These are phyloP conservation scores for Tragopan temminckii DNA, from an alignment of 2,797 vertebrate genomes.

Conservation along the genomic window DNA sequence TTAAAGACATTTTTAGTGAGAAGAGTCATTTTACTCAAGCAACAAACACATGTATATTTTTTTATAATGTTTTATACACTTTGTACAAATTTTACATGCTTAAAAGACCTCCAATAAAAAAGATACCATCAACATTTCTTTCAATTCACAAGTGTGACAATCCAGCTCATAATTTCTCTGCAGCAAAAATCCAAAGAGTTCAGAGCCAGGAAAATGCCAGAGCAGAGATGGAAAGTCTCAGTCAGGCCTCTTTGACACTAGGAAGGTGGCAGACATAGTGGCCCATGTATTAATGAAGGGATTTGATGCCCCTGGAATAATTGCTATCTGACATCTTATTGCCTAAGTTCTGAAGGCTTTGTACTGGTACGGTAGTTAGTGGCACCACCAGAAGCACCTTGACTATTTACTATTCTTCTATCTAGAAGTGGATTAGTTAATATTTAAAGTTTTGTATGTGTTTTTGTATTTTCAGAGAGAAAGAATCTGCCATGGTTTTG, in stretches of 20 bases:
- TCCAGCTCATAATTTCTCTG: background rate
- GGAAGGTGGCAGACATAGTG: background rate
- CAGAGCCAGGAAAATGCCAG: background rate
- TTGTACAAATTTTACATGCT: background rate
- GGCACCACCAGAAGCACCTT: background rate
- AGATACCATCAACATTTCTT: background rate
- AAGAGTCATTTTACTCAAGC: background rate
- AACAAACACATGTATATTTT: background rate
- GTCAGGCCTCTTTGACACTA: background rate
- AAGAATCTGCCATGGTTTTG: background rate
- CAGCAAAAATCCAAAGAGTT: background rate
- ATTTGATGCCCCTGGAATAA: background rate
- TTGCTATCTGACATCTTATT: background rate
- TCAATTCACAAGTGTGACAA: background rate
- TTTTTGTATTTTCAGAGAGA: background rate
- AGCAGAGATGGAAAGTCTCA: background rate
- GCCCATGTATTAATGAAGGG: background rate
- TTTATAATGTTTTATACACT: background rate
- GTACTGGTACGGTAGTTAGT: background rate
- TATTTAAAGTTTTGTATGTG: background rate
- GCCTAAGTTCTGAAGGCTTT: background rate
- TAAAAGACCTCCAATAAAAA: background rate
- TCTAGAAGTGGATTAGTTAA: background rate
- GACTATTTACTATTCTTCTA: background rate
- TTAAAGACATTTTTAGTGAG: background rate